These are phyloP conservation scores for Patiria miniata DNA, from an alignment of 35 echinoderm and acorn worm species.

Conservation along the genomic window DNA sequence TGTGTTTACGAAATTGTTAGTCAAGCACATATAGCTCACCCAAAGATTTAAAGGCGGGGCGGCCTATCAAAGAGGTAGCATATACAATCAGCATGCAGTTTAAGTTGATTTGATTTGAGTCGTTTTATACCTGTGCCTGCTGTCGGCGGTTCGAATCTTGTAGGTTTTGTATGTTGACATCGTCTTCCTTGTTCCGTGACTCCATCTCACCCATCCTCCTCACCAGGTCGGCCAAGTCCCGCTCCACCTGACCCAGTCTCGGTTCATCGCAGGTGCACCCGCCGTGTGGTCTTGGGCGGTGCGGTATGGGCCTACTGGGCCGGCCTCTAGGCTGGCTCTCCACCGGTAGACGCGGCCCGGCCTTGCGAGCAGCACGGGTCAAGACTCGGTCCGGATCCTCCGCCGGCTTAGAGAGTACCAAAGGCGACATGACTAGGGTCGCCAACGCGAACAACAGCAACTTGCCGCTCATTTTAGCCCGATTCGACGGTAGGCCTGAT, in stretches of 20 bases:
- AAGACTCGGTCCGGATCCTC: neutral
- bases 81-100: too few species aligned
- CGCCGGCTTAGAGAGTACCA: too few species aligned
- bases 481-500: neutral
- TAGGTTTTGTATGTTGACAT: neutral
- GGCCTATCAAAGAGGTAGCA: too few species aligned
- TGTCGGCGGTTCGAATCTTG: neutral
- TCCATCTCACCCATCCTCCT: neutral
- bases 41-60: too few species aligned
- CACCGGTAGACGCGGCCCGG: neutral
- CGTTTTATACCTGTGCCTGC: neutral
- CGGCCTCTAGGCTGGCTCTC: neutral
- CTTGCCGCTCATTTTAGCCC: neutral
- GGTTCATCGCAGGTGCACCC: neutral
- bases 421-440: neutral
- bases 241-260: neutral
- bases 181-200: neutral
- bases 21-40: too few species aligned
- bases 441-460: neutral
- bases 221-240: neutral
- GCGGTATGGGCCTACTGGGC: neutral
- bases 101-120: too few species aligned
- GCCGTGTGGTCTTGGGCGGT: neutral
- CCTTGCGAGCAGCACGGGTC: neutral
- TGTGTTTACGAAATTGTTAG: too few species aligned